Base-by-base conservation (phyloP, 2,113 vertebrate genomes). In the Motacilla tschutschensis region DNA sequence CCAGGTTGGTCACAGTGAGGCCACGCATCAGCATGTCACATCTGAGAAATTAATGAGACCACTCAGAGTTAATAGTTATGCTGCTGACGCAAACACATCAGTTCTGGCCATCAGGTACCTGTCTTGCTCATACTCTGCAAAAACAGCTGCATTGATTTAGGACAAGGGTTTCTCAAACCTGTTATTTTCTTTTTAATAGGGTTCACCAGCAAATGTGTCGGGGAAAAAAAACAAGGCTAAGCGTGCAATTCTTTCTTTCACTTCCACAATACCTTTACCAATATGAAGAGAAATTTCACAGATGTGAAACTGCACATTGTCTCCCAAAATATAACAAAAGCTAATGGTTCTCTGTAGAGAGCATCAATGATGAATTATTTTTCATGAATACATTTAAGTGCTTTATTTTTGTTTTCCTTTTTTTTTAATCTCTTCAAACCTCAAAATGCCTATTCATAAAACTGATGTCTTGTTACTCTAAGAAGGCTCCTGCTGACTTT, bases 291-390 rank as follows among this genome's bases (percentile, higher is more conserved):
- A 81, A 38, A 79, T 72, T 46, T 79, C 64, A 83, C 31, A 64
- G 25, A 73, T n/a, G 16, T 46, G 40, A 95, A 82, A 91, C 38
- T 69, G 20, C 46, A 44, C 79, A 64, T 79, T 85, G 26, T 69
- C 8, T 92, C 64, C 60, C 64, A 86, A 76, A 89, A 92, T 46
- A 77, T 13, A 80, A 70, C 16, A 77, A 81, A 75, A 84, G 44
- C 22, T 62, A 73, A 62, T 16, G 79, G 57, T 48, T 82, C 91
- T 83, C 63, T 87, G 48, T 60, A 85, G 46, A 83, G 41, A 83
- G 36, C 41, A 94, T 38, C 5, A 14, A 64, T 53, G 63, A 93
- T 81, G 76, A 79, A 88, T 47, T 79, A 73, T 22, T 74, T 82
- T 85, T 63, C 40, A 87, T 50, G 29, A 91, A 88, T 83, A 72